Conservation (phyloP, 1,140 invertebrate species). For the Dysdera silvatica region DNA sequence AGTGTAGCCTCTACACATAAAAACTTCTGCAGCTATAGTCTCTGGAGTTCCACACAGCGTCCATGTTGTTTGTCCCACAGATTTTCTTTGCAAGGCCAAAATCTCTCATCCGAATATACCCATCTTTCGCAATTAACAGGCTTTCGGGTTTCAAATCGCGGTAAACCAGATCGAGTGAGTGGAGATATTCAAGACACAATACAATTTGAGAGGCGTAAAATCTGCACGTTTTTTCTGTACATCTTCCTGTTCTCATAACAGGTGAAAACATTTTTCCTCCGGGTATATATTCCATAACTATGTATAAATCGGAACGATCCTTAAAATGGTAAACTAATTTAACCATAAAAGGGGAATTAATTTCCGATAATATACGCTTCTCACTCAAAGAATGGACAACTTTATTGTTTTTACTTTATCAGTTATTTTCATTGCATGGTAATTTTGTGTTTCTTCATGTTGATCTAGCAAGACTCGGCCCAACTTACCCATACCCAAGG, state of each 20-base stretch:
- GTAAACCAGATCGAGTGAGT: slow-evolving; percentile 93
- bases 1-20: slow-evolving; percentile 76
- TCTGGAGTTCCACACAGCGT: slow-evolving; percentile 34
- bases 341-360: slow-evolving; percentile 74
- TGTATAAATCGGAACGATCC: slow-evolving; percentile 50
- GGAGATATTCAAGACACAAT: slow-evolving; percentile 54
- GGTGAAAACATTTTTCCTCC: slow-evolving; percentile 51
- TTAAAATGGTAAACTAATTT: slow-evolving; percentile 73
- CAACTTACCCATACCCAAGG: slow-evolving; percentile 97
- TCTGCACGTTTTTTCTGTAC: too few species aligned
- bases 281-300: slow-evolving; percentile 49
- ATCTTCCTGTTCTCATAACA: too few species aligned
- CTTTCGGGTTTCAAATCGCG: too few species aligned
- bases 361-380: slow-evolving; percentile 67
- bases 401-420: slow-evolving; percentile 61
- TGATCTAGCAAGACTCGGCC: slow-evolving; percentile 99
- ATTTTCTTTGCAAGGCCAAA: slow-evolving; percentile 34
- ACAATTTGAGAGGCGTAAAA: slow-evolving; percentile 26
- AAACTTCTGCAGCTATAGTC: slow-evolving; percentile 50
- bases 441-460: slow-evolving; percentile 69
- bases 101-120: too few species aligned
- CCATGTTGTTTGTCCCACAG: slow-evolving; percentile 27
- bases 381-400: slow-evolving; percentile 75
- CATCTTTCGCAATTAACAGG: too few species aligned
- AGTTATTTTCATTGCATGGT: slow-evolving; percentile 50